Evolutionary conservation across 2,113 vertebrate species (phyloP), one percentile per base, ranked within the genome.

Genomic region (Myxocyprinus asiaticus): DNA sequence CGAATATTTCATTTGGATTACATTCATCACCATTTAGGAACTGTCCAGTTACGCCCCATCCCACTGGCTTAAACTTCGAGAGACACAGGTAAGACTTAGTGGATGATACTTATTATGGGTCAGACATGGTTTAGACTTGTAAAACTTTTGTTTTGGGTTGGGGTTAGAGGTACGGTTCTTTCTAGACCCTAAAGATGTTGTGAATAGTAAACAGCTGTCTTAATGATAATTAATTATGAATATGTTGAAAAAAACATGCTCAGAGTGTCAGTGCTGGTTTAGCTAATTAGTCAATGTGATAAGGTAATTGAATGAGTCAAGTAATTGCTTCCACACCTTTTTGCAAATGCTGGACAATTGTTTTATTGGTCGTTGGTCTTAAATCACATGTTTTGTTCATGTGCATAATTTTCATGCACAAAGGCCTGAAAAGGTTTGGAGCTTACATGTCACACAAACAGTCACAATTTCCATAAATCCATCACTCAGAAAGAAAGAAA

Each of bases 81-180:
- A 47, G 45, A 74, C 15, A 74, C 58, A 63, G 72, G 72, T 74
- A 50, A 63, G 72, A 62, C 8, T 33, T 2, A 15, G 1, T 4
- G 4, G 0, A 12, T 10, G 9, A 53, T 42, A 9, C n/a, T 33
- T 6, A 67, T 59, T 56, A 43, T 11, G 33, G 5, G 14, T 44
- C 53, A 56, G 56, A 44, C 3, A 5, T 2, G 12, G 7, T 6
- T 12, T 9, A 56, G 4, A 14, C 6, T 42, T 53, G 50, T 10
- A 53, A 10, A 10, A 10, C 2, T 4, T 0, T 53, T 10, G 9
- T 53, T 15, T 15, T 58, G 5, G 3, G 15, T 15, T 58, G 5
- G 5, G 15, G n/a, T 15, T 15, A 7, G 11, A 68, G 15, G 7
- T 12, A 44, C 15, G 48, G 50, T 55, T 55, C 22, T 42, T 55